Evolutionary conservation across 2,797 vertebrate species (phyloP), one percentile per base, ranked within the genome.

Genomic region (Gastrophryne carolinensis): DNA sequence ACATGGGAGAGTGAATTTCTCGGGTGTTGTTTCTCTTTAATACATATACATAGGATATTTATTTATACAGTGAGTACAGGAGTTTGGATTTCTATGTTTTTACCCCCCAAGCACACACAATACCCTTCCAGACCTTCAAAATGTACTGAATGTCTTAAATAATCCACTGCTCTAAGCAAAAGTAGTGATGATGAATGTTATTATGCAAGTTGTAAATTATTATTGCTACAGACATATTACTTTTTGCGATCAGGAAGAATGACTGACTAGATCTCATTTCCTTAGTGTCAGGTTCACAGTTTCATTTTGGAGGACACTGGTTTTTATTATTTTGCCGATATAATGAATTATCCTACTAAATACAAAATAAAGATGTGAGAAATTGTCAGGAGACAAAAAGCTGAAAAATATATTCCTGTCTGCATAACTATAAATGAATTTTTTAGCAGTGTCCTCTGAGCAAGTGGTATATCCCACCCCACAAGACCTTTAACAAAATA

Each of bases 251-350:
- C 47, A 26, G 12, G 29, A 53, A 35, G 30, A 26, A 52, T 50
- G 47, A 52, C 44, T 34, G 47, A 52, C 19, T 26, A 24, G 23
- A 37, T 27, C 30, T 34, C 21, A 53, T 67, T 53, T 53, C 30
- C 47, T 37, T 6, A 29, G 21, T 53, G 64, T 12, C 44, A 52
- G 64, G 64, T 67, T 67, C 49, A 24, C 29, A 26, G 34, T 67
- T 53, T 53, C 30, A 53, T 67, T 66, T 67, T 67, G 32, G 13
- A 53, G 49, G 27, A 49, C 17, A 65, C 15, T 65, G 62, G 32
- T 65, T 67, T 67, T 53, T 53, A 53, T 52, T 67, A 53, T 67
- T 67, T 32, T 53, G 7, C 24, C 47, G 64, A 35, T 67, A 52
- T 35, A 17, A 37, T 13, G 50, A 49, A 67, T 53, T 67, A 53